These are phyloP conservation scores for Pachyramphus minor DNA, from an alignment of 2,113 vertebrate species.

Conservation along the genomic window DNA sequence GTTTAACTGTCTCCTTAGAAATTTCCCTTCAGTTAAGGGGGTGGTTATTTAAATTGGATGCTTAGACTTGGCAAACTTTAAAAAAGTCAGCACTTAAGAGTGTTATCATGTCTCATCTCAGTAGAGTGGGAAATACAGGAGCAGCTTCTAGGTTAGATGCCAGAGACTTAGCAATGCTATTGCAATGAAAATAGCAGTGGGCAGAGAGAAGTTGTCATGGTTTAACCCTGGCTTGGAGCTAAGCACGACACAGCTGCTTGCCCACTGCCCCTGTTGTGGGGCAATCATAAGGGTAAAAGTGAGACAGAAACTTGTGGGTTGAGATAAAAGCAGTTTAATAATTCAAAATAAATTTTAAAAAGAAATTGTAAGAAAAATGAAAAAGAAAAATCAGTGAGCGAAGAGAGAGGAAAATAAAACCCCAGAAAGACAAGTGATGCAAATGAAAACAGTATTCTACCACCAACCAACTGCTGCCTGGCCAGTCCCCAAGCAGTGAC, in stretches of 20 bases:
- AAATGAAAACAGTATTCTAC: not conserved
- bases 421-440: not conserved
- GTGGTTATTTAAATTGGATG: constrained; percentile 22
- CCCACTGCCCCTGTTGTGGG: rapidly evolving
- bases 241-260: not conserved
- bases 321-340: not conserved
- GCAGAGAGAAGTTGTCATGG: not conserved
- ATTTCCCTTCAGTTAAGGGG: not conserved
- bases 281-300: not conserved
- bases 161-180: not conserved
- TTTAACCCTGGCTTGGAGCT: not conserved
- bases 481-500: not conserved
- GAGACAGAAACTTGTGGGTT: not conserved
- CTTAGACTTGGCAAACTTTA: not conserved
- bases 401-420: not conserved
- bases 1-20: not conserved
- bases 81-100: constrained; percentile 1
- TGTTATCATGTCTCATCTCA: not conserved
- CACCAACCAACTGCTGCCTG: not conserved
- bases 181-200: not conserved
- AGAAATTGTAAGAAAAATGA: not conserved
- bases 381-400: not conserved
- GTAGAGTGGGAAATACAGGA: not conserved
- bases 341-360: not conserved
- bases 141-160: not conserved